A percentile compares a stretch with the other conserved stretches of the same genome.
phyloP scores from a whole-genome alignment of 2,888 invertebrate species.

The Brachylomia viminalis region DNA sequence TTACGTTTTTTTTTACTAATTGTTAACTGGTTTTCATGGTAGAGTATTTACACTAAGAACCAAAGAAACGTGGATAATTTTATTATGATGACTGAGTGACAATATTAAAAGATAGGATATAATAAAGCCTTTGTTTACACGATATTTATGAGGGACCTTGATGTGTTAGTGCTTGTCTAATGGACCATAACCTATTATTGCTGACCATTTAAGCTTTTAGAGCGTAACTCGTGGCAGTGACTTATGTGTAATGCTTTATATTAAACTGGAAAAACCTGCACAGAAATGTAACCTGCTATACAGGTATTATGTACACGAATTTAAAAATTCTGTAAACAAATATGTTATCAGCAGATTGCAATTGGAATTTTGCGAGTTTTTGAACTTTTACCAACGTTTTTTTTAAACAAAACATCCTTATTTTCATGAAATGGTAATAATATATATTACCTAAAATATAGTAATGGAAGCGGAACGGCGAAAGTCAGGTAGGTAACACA shows the following conservation, averaged over 20 bases:
- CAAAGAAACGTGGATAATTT: constrained; percentile 6
- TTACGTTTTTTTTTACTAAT: neutral
- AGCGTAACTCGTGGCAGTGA: constrained; percentile 54
- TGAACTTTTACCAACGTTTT: neutral
- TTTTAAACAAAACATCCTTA: neutral
- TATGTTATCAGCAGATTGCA: neutral
- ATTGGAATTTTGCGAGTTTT: neutral
- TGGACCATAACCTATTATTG: constrained; percentile 35
- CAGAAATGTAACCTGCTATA: neutral
- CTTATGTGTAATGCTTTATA: constrained; percentile 16
- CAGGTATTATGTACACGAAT: constrained; percentile 7
- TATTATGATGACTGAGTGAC: neutral
- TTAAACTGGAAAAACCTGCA: constrained; percentile 36
- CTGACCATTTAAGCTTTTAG: constrained; percentile 40
- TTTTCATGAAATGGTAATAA: constrained; percentile 3
- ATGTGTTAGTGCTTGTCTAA: constrained; percentile 37
- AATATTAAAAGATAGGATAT: constrained; percentile 19
- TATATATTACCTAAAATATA: constrained; percentile 30
- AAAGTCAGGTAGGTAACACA: constrained; percentile 35
- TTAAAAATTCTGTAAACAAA: neutral
- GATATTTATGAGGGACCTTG: constrained; percentile 47
- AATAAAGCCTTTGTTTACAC: constrained; percentile 32
- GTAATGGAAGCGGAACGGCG: constrained; percentile 25
- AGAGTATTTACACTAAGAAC: neutral
- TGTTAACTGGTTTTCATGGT: neutral